Conservation (phyloP, 1,140 invertebrate genomes). For the Daktulosphaira vitifoliae region DNA sequence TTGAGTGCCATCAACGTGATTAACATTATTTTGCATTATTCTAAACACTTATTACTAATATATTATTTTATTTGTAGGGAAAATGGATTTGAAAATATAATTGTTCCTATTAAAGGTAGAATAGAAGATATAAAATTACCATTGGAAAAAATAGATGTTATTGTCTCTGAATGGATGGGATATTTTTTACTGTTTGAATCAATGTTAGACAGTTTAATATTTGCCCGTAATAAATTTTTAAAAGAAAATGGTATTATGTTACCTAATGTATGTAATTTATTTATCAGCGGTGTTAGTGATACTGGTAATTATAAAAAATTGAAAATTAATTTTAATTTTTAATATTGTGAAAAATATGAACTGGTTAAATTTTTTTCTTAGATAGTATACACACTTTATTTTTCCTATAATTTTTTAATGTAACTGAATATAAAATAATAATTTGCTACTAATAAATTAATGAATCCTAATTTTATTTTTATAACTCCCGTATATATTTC, state of each 20-base stretch:
- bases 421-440: no score
- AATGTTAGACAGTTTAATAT: constrained; percentile 88
- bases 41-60: no score
- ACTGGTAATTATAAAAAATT: constrained; percentile 50
- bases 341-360: constrained; percentile 38
- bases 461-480: no score
- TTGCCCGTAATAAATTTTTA: constrained; percentile 87
- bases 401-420: no score
- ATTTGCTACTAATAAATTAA: no score
- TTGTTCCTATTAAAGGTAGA: constrained; percentile 72
- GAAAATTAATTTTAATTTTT: constrained; percentile 9
- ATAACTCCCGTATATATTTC: no score
- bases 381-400: no score
- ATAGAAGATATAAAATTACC: constrained; percentile 80
- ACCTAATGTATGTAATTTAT: constrained; percentile 84
- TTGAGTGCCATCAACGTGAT: no score
- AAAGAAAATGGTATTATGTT: constrained; percentile 67
- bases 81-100: constrained; percentile 62
- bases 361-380: no score
- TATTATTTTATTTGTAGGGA: constrained; percentile 51
- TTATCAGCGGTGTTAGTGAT: constrained; percentile 81
- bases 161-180: constrained; percentile 99
- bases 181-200: constrained; percentile 97
- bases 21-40: no score
- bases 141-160: constrained; percentile 82